Evolutionary conservation across 1,140 invertebrate species (phyloP), one percentile per base, ranked within the genome.

Genomic region (Zophobas atratus): DNA sequence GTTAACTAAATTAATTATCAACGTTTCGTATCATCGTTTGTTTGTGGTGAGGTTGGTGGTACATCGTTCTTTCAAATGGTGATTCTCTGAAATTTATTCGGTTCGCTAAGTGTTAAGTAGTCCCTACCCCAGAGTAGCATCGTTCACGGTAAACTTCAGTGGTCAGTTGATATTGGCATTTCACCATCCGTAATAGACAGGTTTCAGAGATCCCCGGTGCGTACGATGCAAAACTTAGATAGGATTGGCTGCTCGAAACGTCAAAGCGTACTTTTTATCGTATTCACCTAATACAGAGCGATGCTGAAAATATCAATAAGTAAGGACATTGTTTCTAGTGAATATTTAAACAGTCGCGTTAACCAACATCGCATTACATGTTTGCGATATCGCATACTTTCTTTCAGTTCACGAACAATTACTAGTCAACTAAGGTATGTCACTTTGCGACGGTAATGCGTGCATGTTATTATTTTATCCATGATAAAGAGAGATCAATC

Each of bases 121-220:
- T 79, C 53, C 74, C 49, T 56, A 77, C 74, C 74, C 67, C 75
- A 63, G 60, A 60, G 55, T 55, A 39, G 73, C 63, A 43, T 75
- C 77, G 55, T 73, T 77, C 35, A 67, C 75, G 43, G 75, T 56
- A 60, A 57, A 53, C 67, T 79, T 55, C 74, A 63, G 75, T 70
- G 78, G 78, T 79, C 78, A 79, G 78, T 71, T 63, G 70, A 73
- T 74, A 79, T 77, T 79, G 78, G 76, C 78, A 70, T 73, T 73
- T 74, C 73, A 60, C 35, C 78, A 74, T 77, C 77, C 56, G 20
- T 38, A 67, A 67, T 36, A 43, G 60, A 67, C 60, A 67, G 60
- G 49, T 51, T 51, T 51, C 60, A 67, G 32, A 6, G 57, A 63
- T 63, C 57, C 57, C 57, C 20, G 5, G 36, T 67, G 39, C 60